phyloP scores from a whole-genome alignment of 2,797 vertebrate species.

The Astyanax mexicanus region DNA sequence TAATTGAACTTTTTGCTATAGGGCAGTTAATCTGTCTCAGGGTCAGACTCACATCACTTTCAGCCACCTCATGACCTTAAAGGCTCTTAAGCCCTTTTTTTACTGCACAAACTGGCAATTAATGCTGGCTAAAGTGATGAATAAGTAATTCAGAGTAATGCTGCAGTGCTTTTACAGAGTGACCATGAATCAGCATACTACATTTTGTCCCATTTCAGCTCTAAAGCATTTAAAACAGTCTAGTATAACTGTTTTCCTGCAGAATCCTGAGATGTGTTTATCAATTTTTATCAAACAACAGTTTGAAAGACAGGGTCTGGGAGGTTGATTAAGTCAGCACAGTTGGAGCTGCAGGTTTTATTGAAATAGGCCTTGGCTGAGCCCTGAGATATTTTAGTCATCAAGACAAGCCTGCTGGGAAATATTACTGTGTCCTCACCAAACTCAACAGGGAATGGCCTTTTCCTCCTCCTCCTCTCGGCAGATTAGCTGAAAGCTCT shows the following conservation, averaged over 20 bases:
- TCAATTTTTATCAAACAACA: not conserved
- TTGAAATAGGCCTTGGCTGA: conserved; percentile 28
- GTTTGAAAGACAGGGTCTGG: conserved; percentile 57
- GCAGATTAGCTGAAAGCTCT: conserved; percentile 58
- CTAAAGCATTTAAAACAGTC: not conserved
- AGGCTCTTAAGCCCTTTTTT: conserved; percentile 2
- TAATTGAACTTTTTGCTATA: not conserved
- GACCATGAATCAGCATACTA: conserved; percentile 1
- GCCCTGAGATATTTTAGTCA: conserved; percentile 47
- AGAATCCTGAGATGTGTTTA: too few relatives aligned
- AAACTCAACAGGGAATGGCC: conserved; percentile 63
- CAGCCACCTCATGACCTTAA: not conserved
- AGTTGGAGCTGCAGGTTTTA: conserved; percentile 52
- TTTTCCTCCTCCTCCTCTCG: conserved; percentile 52
- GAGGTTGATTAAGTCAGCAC: conserved; percentile 65
- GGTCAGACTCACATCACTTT: not conserved
- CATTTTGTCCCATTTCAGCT: not conserved
- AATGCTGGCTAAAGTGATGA: conserved; percentile 13
- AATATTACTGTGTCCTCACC: conserved; percentile 50
- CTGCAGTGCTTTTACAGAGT: conserved; percentile 14
- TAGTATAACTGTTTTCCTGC: too few relatives aligned
- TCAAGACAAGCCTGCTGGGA: conserved; percentile 62
- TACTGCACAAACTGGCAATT: not conserved
- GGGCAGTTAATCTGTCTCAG: not conserved
- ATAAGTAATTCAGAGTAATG: conserved; percentile 26